These are phyloP conservation scores for Hylaea fasciaria DNA, from an alignment of 2,888 invertebrate genomes.

Conservation along the genomic window DNA sequence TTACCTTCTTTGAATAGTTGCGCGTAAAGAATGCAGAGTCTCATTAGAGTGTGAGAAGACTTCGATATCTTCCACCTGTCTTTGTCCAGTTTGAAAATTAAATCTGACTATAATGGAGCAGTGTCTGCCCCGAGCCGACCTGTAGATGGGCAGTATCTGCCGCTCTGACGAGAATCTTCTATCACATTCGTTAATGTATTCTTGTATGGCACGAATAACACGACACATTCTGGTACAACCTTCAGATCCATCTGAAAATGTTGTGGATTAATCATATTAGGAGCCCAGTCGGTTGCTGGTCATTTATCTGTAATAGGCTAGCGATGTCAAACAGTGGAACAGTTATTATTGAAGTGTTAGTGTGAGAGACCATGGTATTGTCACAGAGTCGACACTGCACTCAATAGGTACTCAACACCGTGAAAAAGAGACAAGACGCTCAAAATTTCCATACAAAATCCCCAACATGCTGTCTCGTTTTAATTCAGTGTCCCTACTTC, in stretches of 20 bases:
- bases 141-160: slow-evolving; percentile 94
- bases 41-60: slow-evolving; percentile 97
- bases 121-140: slow-evolving; percentile 96
- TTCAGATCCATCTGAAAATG: slow-evolving; percentile 69
- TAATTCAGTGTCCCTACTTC: too few relatives aligned
- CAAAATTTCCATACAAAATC: too few relatives aligned
- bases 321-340: too few relatives aligned
- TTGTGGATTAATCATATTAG: background rate
- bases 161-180: slow-evolving; percentile 94
- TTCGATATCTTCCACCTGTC: slow-evolving; percentile 96
- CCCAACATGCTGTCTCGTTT: too few relatives aligned
- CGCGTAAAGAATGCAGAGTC: slow-evolving; percentile 93
- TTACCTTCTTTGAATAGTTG: slow-evolving; percentile 89
- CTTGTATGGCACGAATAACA: slow-evolving; percentile 96
- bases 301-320: too few relatives aligned
- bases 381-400: too few relatives aligned
- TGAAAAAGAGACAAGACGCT: too few relatives aligned
- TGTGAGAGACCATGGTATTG: too few relatives aligned
- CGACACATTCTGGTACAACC: slow-evolving; percentile 91
- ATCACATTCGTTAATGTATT: slow-evolving; percentile 98
- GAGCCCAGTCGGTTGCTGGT: too few relatives aligned
- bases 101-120: slow-evolving; percentile 92
- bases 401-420: too few relatives aligned
- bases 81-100: slow-evolving; percentile 92
- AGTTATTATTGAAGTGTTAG: too few relatives aligned